Base-by-base conservation (phyloP, 2,797 vertebrate species). In the Falco naumanni region DNA sequence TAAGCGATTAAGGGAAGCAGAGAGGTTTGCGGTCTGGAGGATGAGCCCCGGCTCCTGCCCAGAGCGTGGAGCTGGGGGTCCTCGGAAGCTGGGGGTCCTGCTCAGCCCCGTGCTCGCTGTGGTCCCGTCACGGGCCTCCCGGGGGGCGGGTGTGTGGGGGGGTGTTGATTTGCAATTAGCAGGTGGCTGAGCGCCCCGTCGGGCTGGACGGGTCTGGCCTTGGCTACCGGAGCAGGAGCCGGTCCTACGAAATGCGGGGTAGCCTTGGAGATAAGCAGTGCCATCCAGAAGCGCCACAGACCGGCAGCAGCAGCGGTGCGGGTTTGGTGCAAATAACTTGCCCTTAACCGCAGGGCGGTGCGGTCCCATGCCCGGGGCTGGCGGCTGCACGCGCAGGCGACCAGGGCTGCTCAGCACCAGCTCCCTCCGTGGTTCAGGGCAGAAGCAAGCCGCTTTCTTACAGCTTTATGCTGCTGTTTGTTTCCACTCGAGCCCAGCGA, bases 191-290 rank as follows among this genome's bases (percentile, higher is more conserved):
- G 97, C 53, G 41, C 96, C 95, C 96, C 97, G 96, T 97, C 84
- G 93, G 97, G 97, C 98, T 97, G 95, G 97, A 97, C 89, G 79
- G 89, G 95, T 95, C 96, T 97, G 97, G 97, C 98, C 98, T 96
- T 96, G 97, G 95, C 96, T 97, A 81, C 91, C 37, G 94, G 90
- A 94, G 91, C 95, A 93, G 95, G 94, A 96, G 76, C 90, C 93
- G 86, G 53, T 91, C 72, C 88, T 68, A 19, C n/a, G 50, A 76
- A 65, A 92, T 19, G 59, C 54, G 41, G 45, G 29, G 50, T 74
- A 60, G 60, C 48, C 70, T 65, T 50, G 74, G n/a, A 81, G 68
- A 54, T 50, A 50, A 60, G 57, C 59, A 64, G 65, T 29, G 50
- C 50, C 79, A 50, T 43, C 21, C 71, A 84, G 53, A 61, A 87